Percentiles rank a stretch among this genome's conserved stretches.
Evolutionary conservation across 2,113 vertebrate species (phyloP).

Genomic region (Enhydra lutris): DNA sequence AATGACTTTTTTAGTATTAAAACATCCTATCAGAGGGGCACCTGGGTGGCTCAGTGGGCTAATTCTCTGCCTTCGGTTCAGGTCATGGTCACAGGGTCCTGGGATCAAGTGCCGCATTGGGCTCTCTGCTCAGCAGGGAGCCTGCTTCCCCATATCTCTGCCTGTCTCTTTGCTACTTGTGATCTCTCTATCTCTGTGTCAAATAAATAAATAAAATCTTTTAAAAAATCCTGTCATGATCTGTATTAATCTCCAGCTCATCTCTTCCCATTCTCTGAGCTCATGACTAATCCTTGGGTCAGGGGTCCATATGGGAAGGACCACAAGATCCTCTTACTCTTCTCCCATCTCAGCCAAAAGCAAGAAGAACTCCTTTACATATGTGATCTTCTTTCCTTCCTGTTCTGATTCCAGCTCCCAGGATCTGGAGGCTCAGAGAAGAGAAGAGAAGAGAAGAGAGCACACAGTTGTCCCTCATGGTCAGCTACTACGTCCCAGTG

Average conservation of each 20-base stretch:
- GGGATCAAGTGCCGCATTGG: too few species aligned
- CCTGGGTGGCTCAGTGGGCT: too few species aligned
- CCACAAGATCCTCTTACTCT: not conserved
- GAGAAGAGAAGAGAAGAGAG: too few species aligned
- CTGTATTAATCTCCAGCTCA: not conserved
- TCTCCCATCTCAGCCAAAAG: not conserved
- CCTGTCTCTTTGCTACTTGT: too few species aligned
- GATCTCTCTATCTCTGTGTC: too few species aligned
- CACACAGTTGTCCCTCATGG: not conserved
- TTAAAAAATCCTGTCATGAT: not conserved
- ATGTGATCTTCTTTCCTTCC: too few species aligned
- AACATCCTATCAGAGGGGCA: not conserved
- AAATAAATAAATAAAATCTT: too few species aligned
- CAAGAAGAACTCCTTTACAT: not conserved
- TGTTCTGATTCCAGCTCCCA: not conserved
- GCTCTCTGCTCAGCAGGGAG: too few species aligned
- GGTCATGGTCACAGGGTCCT: too few species aligned
- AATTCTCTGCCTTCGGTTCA: too few species aligned
- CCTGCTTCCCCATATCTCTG: too few species aligned
- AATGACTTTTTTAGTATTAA: not conserved
- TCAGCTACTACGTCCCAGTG: rapidly evolving
- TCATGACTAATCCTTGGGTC: not conserved
- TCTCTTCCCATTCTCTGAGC: not conserved
- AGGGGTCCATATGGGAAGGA: not conserved
- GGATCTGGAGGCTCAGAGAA: not conserved